Evolutionary conservation across 1,140 invertebrate species (phyloP).

Genomic region (Macrobrachium rosenbergii): DNA sequence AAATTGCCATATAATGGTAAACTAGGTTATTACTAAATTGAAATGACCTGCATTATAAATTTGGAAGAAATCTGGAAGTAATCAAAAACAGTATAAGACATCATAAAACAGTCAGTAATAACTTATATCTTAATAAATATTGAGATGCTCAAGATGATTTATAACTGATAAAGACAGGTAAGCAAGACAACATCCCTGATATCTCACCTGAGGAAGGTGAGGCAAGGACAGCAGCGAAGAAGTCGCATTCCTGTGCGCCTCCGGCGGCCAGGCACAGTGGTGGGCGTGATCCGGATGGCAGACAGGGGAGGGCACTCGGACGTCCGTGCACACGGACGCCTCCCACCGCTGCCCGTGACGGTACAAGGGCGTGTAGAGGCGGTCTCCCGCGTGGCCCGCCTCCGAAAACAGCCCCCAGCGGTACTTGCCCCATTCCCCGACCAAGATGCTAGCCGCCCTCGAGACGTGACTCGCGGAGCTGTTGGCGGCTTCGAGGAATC

Average conservation of each 20-base stretch:
- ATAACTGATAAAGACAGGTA: too few relatives aligned
- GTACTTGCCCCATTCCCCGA: constrained; percentile 78
- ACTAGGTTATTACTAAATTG: too few relatives aligned
- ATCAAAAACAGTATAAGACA: too few relatives aligned
- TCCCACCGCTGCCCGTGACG: constrained; percentile 51
- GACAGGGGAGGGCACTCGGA: constrained; percentile 42
- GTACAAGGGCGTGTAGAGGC: constrained; percentile 73
- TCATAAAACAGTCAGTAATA: too few relatives aligned
- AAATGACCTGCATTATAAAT: too few relatives aligned
- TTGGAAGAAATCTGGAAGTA: too few relatives aligned
- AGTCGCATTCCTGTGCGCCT: constrained; percentile 66
- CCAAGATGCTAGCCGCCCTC: constrained; percentile 72
- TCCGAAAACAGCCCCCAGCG: constrained; percentile 81
- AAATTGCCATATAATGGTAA: too few relatives aligned
- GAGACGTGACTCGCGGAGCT: constrained; percentile 42
- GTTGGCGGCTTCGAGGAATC: constrained; percentile 67
- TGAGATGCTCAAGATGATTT: too few relatives aligned
- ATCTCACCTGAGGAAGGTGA: constrained; percentile 66
- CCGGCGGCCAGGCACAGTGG: constrained; percentile 57
- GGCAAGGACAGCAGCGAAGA: constrained; percentile 75
- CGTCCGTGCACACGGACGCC: constrained; percentile 62
- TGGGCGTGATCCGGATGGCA: constrained; percentile 60
- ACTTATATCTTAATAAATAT: too few relatives aligned
- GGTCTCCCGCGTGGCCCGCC: constrained; percentile 76
- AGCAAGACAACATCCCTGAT: too few relatives aligned